Evolutionary conservation across 2,797 vertebrate genomes (phyloP).

Genomic region (Phoebastria nigripes): DNA sequence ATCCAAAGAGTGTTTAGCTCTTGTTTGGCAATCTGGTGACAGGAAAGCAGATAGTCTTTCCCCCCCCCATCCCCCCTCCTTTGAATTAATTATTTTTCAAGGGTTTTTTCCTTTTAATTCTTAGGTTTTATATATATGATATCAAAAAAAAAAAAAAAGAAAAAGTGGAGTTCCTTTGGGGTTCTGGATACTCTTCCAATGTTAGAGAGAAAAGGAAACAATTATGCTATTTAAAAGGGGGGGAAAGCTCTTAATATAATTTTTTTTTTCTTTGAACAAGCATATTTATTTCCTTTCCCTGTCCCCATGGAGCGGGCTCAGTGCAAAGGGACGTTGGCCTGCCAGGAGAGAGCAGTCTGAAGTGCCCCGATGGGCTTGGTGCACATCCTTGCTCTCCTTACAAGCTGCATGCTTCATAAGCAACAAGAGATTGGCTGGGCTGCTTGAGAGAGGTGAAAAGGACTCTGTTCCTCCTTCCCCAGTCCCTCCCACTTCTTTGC

Average conservation of each 20-base stretch:
- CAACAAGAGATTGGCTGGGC: fast-evolving
- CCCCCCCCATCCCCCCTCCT: neutral
- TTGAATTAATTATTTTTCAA: neutral
- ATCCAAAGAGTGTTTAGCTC: neutral
- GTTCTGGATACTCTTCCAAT: neutral
- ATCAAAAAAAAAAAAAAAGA: neutral
- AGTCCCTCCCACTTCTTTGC: neutral
- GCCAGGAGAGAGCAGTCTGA: neutral
- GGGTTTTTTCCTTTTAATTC: neutral
- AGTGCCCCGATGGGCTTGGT: neutral
- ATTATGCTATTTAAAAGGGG: constrained; percentile 14
- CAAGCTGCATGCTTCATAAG: neutral
- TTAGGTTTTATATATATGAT: constrained; percentile 8
- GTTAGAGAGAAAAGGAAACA: neutral
- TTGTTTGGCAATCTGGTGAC: constrained; percentile 10
- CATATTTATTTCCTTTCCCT: constrained; percentile 54
- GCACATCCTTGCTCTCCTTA: neutral
- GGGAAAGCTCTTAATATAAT: constrained; percentile 33
- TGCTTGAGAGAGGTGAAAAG: neutral
- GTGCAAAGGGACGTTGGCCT: neutral
- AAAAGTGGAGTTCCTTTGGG: neutral
- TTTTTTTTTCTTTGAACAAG: neutral
- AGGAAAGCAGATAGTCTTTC: neutral
- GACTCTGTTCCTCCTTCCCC: neutral
- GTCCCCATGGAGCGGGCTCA: neutral